phyloP scores from a whole-genome alignment of 2,888 invertebrate species.

The Furcula furcula region DNA sequence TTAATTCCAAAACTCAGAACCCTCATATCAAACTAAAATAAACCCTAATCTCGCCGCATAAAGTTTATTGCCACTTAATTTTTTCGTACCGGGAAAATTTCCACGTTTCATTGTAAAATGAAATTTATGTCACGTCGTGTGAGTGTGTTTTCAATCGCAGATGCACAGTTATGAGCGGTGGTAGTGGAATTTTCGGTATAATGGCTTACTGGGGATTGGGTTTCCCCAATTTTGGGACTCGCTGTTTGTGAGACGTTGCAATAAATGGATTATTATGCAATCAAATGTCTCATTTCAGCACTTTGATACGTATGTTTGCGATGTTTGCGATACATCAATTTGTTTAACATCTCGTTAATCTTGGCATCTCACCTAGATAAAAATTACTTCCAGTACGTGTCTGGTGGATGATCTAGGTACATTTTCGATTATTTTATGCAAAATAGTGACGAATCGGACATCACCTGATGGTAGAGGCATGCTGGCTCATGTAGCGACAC shows the following conservation, averaged over 20 bases:
- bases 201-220: conserved; percentile 76
- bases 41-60: conserved; percentile 61
- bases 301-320: conserved; percentile 21
- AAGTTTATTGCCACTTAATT: conserved; percentile 67
- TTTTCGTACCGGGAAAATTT: conserved; percentile 46
- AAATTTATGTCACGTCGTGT: conserved; percentile 48
- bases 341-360: too few species aligned
- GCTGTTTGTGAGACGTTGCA: conserved; percentile 60
- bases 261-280: conserved; percentile 75
- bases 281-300: conserved; percentile 47
- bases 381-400: too few species aligned
- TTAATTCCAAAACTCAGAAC: conserved; percentile 69
- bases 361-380: too few species aligned
- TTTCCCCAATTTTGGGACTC: conserved; percentile 65
- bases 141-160: conserved; percentile 41
- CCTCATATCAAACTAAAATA: conserved; percentile 57
- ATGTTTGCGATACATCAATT: conserved; percentile 17
- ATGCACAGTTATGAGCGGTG: conserved; percentile 52
- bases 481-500: too few species aligned
- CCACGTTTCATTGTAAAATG: conserved; percentile 41
- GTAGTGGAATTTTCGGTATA: conserved; percentile 69
- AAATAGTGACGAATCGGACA: too few species aligned
- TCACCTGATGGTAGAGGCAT: too few species aligned
- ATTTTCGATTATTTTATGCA: too few species aligned
- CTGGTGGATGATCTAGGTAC: too few species aligned